These are phyloP conservation scores for Anaspis maculata DNA, from an alignment of 2,888 invertebrate genomes.

Conservation along the genomic window DNA sequence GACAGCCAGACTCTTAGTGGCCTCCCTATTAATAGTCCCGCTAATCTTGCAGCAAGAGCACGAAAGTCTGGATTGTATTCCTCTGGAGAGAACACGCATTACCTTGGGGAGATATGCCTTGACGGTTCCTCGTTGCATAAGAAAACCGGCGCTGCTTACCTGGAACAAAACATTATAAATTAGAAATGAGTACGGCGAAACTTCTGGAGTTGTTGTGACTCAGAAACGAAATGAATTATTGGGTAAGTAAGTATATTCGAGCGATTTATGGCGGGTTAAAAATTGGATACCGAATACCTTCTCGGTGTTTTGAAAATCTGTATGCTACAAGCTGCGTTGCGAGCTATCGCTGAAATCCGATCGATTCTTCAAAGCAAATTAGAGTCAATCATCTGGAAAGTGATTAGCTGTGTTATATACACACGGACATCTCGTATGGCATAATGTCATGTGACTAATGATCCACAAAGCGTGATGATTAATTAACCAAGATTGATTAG, in stretches of 20 bases:
- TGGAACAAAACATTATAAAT: too few species aligned
- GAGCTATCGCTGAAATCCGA: not conserved
- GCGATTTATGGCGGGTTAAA: too few species aligned
- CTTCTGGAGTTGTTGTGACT: too few species aligned
- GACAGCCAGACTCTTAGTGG: slow-evolving; percentile 1
- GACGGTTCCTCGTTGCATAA: too few species aligned
- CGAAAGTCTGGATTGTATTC: slow-evolving; percentile 10
- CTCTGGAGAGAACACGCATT: slow-evolving; percentile 3
- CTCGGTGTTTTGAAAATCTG: too few species aligned
- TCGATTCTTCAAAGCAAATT: not conserved
- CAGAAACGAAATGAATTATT: too few species aligned
- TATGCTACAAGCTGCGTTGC: too few species aligned
- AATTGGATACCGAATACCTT: too few species aligned
- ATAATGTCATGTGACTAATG: slow-evolving; percentile 13
- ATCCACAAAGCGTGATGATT: slow-evolving; percentile 18
- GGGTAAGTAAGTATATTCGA: too few species aligned
- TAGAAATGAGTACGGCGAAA: too few species aligned
- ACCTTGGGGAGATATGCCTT: slow-evolving; percentile 4
- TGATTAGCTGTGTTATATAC: too few species aligned
- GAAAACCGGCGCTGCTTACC: too few species aligned
- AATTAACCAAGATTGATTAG: slow-evolving; percentile 27
- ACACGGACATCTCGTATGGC: not conserved
- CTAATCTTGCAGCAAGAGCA: slow-evolving; percentile 12
- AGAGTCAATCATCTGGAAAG: not conserved
- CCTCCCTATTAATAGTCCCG: slow-evolving; percentile 14